Evolutionary conservation across 2,888 invertebrate species (phyloP), one percentile per base, ranked within the genome.

Genomic region (Omphaloscelis lunosa): DNA sequence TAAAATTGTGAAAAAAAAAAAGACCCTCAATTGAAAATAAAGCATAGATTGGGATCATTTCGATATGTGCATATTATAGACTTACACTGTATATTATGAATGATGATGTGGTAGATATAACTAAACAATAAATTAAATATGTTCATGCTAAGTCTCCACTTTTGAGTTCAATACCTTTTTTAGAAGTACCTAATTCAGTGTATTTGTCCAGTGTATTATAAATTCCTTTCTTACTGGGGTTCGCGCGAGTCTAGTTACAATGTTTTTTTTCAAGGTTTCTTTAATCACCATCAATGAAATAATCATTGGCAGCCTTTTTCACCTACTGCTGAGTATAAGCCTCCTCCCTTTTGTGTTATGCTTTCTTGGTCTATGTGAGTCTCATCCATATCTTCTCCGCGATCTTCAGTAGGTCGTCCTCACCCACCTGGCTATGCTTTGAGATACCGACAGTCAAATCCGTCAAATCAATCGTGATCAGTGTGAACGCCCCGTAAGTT

Each of bases 401-500:
- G 56, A n/a, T 56, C n/a, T n/a, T 56, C 56, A n/a, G 12, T 56
- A 0, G 11, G 12, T n/a, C 56, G 12, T 56, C n/a, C 12, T 6
- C n/a, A 56, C n/a, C n/a, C n/a, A 56, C 5, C 11, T n/a, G 56
- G 11, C 56, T n/a, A 56, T 66, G 23, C 20, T 53, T 7, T 29
- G 48, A 9, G 34, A 29, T 12, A 34, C 29, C 15, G 59, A 48
- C 45, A 15, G 29, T 58, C 45, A 63, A 70, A 39, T 27, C 20
- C n/a, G 29, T 61, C 58, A 62, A 69, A 69, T 80, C 72, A 77
- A 69, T 74, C 48, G 70, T 51, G 9, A 62, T 74, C 20, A 66
- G 65, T 62, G 73, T 77, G 62, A 73, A 80, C 39, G 58, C 23
- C 69, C 69, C 59, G 53, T 45, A 67, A 85, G 74, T 71, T 79